Percentiles rank a stretch among this genome's conserved stretches.
Conservation (phyloP, 35 echinoderm and acorn worm species). For the Holothuria glaberrima region DNA sequence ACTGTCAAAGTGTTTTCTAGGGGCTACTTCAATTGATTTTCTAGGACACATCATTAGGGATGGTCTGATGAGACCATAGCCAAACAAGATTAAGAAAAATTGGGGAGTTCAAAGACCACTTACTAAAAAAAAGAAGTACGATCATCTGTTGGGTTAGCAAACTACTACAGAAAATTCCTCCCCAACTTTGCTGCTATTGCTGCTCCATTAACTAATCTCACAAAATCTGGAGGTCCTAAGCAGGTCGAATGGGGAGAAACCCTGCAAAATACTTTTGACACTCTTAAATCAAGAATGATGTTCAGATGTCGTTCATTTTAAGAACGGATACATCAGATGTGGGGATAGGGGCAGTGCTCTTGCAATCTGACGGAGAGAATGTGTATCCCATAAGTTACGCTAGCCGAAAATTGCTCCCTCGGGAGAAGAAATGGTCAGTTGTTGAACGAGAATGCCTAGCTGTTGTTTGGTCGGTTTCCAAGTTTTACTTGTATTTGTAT, state of each 20-base stretch:
- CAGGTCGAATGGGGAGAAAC: conserved; percentile 16
- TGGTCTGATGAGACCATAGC: conserved; percentile 5
- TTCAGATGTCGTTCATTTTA: not conserved
- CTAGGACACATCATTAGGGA: conserved; percentile 43
- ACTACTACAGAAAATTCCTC: conserved; percentile 28
- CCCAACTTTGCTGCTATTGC: conserved; percentile 46
- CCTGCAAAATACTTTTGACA: conserved; percentile 2
- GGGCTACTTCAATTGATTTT: conserved; percentile 11
- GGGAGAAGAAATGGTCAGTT: no score
- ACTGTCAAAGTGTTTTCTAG: conserved; percentile 41
- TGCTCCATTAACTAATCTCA: conserved; percentile 26
- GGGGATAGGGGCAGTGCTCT: not conserved
- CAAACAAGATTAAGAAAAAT: conserved; percentile 27
- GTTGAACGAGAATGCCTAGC: no score
- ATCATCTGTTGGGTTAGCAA: conserved; percentile 39
- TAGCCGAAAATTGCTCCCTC: no score
- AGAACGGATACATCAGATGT: not conserved
- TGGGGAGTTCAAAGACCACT: not conserved
- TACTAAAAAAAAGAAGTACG: conserved; percentile 36
- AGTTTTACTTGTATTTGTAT: no score
- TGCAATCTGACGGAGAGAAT: not conserved
- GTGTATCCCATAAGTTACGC: no score
- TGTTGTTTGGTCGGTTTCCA: no score
- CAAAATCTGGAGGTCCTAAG: conserved; percentile 15
- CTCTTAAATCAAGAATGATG: not conserved